phyloP scores from a whole-genome alignment of 2,113 vertebrate genomes.

The Myiagra hebetior region DNA sequence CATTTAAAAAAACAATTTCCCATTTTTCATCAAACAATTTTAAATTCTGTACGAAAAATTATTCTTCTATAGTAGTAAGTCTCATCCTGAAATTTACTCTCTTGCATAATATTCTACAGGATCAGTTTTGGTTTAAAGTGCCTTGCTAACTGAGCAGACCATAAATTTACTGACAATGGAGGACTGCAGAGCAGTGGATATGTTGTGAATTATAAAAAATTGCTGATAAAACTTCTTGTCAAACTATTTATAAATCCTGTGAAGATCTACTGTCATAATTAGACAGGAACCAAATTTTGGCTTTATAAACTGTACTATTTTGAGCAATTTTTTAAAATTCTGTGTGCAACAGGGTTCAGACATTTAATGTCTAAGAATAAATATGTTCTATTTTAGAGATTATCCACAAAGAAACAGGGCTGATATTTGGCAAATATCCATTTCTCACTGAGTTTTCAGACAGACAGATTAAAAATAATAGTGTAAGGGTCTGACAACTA shows the following conservation, averaged over 20 bases:
- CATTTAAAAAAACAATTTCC: fast-evolving
- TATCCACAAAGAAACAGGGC: background rate
- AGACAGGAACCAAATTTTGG: background rate
- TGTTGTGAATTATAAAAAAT: background rate
- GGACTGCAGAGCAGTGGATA: background rate
- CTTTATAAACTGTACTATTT: background rate
- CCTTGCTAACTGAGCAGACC: background rate
- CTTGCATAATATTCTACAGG: background rate
- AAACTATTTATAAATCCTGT: background rate
- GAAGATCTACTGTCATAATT: background rate
- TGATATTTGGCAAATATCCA: background rate
- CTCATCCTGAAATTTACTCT: background rate
- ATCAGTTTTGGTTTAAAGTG: background rate
- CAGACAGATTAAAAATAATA: background rate
- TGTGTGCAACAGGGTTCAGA: background rate
- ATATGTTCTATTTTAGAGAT: background rate
- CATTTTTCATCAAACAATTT: background rate
- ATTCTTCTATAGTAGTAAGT: background rate
- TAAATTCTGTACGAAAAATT: background rate
- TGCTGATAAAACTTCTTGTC: background rate
- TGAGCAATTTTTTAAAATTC: background rate
- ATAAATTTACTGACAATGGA: background rate
- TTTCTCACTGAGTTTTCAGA: background rate
- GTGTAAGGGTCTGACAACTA: background rate
- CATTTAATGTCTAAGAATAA: background rate